Base-by-base conservation (phyloP, 1,140 invertebrate genomes). In the Drosophila kanapiae region DNA sequence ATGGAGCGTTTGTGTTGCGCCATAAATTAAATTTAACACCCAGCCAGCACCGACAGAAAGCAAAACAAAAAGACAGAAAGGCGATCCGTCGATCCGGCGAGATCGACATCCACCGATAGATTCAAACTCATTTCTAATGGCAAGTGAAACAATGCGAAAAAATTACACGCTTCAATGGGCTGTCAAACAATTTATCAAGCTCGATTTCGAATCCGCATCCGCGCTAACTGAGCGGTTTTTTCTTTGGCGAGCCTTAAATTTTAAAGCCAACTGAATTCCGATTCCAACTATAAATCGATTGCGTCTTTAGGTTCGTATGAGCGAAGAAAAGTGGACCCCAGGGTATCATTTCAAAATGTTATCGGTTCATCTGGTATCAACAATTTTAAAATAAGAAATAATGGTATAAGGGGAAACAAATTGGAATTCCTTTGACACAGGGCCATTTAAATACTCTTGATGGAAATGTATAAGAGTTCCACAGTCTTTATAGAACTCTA, bases 11-110 rank as follows among this genome's bases (percentile, higher is more conserved):
- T 77, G 57, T 78, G 75, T 78, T 78, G 76, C 58, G 85, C 84
- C 84, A 88, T 88, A 88, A 88, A 88, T 88, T 88, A 90, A 88
- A 88, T 88, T 88, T 90, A 88, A 88, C 83, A 84, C 84, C 84
- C 53, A 51, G 27, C 37, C 62, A 45, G 1, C 48, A 68, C 11
- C 8, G 1, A 27, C 14, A n/a, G 6, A 18, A 13, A 23, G 6
- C 33, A 9, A 54, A 57, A 27, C 57, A 67, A 37, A 67, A 37
- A 67, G 62, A 67, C 37, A 35, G 47, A 43, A 65, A 42, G 33
- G 27, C 51, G 33, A 54, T 23, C 61, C 62, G 7, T 14, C 9
- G 10, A 37, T 23, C 23, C 23, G 18, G 51, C 29, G 23, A 82
- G 83, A 87, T 87, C 80, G 76, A 71, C 42, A 67, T 45, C 29